Evolutionary conservation across 1,140 invertebrate species (phyloP), one percentile per base, ranked within the genome.

Genomic region (Eulimnadia texana): DNA sequence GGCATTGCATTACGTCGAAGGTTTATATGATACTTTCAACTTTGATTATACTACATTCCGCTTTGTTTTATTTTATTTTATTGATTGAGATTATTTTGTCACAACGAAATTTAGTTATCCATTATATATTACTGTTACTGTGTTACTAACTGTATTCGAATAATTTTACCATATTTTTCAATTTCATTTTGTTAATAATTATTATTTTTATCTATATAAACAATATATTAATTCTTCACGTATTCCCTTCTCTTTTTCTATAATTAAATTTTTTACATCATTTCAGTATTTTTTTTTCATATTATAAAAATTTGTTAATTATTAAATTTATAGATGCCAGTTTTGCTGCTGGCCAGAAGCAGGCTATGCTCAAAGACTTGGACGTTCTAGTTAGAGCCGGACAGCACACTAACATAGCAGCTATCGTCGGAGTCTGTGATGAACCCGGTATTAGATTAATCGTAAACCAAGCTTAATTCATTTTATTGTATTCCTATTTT

Each of bases 351-450:
- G 73, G 77, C 1, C 78, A 83, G 16, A 85, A 82, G 63, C 77
- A 77, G 49, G 66, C 78, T 9, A 85, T 90, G 79, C 69, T 90
- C 16, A 77, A 82, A 51, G 85, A 89, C 65, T 69, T 92, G 28
- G 84, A 87, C 62, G 66, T 83, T 28, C 74, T 90, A 10, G 81
- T 86, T 2, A 63, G 68, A 68, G 73, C 81, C 1, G 80, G 80
- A 63, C 76, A 77, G 47, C 84, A 88, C 70, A 78, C 80, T 19
- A 83, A 89, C 72, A 72, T 91, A 0, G 74, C 88, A 3, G 77
- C 80, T 52, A 77, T 91, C 20, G 77, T 89, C 66, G 89, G 89
- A 3, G 85, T 85, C 23, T 86, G 84, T 68, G 86, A 90, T 71
- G 85, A 83, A 52, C 74, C 80, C 54, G 68, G 64, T 61, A 64